A percentile compares a stretch with the other conserved stretches of the same genome.
Conservation (phyloP, 2,113 vertebrate genomes). For the Eubucco bourcierii region DNA sequence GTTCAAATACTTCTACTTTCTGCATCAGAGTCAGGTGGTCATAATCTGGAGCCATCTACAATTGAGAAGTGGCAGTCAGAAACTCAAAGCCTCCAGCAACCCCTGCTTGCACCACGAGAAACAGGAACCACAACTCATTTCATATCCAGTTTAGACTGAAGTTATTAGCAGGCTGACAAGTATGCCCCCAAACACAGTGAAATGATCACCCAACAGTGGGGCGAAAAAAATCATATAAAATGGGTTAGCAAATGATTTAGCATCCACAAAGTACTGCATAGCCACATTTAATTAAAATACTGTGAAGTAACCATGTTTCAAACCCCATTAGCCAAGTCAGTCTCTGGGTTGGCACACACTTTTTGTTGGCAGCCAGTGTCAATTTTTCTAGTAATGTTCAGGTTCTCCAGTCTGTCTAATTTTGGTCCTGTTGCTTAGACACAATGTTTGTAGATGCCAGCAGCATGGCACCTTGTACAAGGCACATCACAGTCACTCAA, state of each 20-base stretch:
- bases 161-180: not conserved
- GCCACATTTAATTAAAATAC: not conserved
- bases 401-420: not conserved
- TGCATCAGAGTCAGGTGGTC: constrained; percentile 99
- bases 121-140: not conserved
- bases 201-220: not conserved
- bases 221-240: not conserved
- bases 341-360: not conserved
- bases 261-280: not conserved
- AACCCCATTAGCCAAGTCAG: not conserved
- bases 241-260: not conserved
- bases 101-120: not conserved
- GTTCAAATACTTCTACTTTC: constrained; percentile 99
- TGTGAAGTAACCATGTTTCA: not conserved
- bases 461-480: not conserved
- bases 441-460: not conserved
- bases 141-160: not conserved
- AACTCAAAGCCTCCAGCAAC: not conserved
- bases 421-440: not conserved
- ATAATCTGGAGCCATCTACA: constrained; percentile 97
- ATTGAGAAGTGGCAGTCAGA: not conserved
- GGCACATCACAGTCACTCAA: not conserved
- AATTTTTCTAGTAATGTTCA: not conserved
- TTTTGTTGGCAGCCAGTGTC: not conserved
- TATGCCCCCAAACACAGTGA: not conserved